These are phyloP conservation scores for Aspidiotus rigidus DNA, from an alignment of 2,888 invertebrate genomes.

Conservation along the genomic window DNA sequence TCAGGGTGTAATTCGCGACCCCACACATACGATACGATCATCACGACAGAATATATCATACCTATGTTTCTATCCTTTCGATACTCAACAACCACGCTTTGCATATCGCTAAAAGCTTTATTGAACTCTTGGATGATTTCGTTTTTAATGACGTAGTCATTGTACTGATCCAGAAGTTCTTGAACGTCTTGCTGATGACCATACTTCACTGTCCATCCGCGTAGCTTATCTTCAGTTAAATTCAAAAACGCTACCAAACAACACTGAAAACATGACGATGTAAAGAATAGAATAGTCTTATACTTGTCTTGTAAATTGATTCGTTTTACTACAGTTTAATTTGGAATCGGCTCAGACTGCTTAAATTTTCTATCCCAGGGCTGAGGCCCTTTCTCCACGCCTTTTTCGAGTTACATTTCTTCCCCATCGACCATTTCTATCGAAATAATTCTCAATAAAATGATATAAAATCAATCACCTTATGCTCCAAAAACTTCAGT, in stretches of 20 bases:
- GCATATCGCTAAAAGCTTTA: constrained; percentile 83
- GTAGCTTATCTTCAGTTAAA: constrained; percentile 78
- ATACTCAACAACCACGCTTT: constrained; percentile 82
- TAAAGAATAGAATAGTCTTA: neutral
- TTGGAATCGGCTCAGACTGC: neutral
- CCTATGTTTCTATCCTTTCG: constrained; percentile 76
- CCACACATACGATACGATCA: neutral
- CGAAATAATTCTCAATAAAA: constrained; percentile 1
- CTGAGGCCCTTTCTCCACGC: too few species aligned
- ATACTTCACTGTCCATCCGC: constrained; percentile 82
- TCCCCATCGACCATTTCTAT: neutral
- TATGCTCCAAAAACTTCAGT: constrained; percentile 83
- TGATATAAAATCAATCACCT: constrained; percentile 44
- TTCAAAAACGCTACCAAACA: constrained; percentile 86
- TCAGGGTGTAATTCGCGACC: neutral
- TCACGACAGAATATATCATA: constrained; percentile 35
- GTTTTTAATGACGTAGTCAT: constrained; percentile 84
- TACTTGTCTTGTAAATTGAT: neutral
- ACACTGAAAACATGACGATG: constrained; percentile 48
- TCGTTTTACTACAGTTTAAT: too few species aligned
- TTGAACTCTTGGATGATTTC: constrained; percentile 90
- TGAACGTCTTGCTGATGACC: constrained; percentile 72
- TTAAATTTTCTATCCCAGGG: neutral
- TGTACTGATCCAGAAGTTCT: constrained; percentile 76
- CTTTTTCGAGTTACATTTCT: too few species aligned